phyloP scores from a whole-genome alignment of 2,113 vertebrate genomes.

The Prolemur simus region DNA sequence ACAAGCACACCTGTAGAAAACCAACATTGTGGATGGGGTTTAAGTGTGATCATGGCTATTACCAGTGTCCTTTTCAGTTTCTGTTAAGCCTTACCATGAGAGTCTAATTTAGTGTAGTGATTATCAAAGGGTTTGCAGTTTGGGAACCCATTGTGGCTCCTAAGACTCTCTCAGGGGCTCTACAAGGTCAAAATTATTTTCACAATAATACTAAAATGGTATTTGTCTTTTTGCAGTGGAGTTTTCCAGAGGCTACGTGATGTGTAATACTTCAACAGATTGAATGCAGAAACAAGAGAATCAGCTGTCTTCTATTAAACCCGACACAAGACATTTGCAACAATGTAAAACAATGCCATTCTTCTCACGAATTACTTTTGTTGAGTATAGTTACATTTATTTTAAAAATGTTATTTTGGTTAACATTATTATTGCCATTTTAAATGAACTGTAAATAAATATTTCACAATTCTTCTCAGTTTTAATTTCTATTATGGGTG shows the following conservation, averaged over 20 bases:
- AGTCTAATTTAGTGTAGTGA: not conserved
- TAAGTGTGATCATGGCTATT: not conserved
- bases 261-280: not conserved
- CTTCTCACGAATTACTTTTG: not conserved
- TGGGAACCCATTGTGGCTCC: not conserved
- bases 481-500: not conserved
- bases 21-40: not conserved
- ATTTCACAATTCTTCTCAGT: not conserved
- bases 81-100: not conserved
- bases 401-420: not conserved
- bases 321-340: not conserved
- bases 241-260: not conserved
- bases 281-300: not conserved
- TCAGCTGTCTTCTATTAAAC: not conserved
- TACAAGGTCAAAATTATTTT: constrained; percentile 13
- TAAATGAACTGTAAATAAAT: not conserved
- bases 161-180: not conserved
- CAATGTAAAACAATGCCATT: not conserved
- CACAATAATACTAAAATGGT: not conserved
- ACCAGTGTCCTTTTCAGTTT: not conserved
- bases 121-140: not conserved
- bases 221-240: not conserved
- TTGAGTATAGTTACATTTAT: not conserved
- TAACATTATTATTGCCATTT: constrained; percentile 10
- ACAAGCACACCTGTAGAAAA: not conserved